A percentile compares a stretch with the other conserved stretches of the same genome.
phyloP scores from a whole-genome alignment of 2,888 invertebrate species.

The Aporophyla lueneburgensis region DNA sequence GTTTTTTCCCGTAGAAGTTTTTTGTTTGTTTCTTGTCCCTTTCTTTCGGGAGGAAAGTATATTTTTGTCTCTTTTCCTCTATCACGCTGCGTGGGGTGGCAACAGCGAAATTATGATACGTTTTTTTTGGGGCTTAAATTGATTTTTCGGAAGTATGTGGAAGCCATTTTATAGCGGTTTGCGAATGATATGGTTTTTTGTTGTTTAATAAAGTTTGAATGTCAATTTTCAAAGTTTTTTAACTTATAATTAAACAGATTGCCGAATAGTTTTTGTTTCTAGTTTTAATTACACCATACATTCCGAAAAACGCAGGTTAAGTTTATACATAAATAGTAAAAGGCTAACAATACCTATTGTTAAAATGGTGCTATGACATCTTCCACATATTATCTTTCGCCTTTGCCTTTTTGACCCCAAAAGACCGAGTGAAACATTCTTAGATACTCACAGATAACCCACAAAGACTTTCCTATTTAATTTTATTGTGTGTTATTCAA shows the following conservation, averaged over 20 bases:
- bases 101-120: slow-evolving; percentile 88
- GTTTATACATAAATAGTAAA: slow-evolving; percentile 1
- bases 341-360: slow-evolving; percentile 27
- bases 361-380: slow-evolving; percentile 10
- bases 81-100: slow-evolving; percentile 86
- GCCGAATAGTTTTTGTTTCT: neutral
- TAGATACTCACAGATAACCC: slow-evolving; percentile 43
- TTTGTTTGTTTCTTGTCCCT: slow-evolving; percentile 83
- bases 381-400: slow-evolving; percentile 27
- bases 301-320: neutral
- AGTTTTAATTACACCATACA: neutral
- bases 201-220: slow-evolving; percentile 24
- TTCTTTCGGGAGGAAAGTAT: slow-evolving; percentile 48
- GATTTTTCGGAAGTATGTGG: slow-evolving; percentile 88
- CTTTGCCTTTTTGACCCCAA: slow-evolving; percentile 31
- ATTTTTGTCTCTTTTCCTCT: slow-evolving; percentile 76
- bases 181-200: slow-evolving; percentile 53
- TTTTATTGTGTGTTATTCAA: slow-evolving; percentile 54
- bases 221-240: slow-evolving; percentile 8
- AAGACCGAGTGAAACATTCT: slow-evolving; percentile 13
- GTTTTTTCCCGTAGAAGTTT: slow-evolving; percentile 88
- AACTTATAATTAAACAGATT: neutral
- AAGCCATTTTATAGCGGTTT: slow-evolving; percentile 84
- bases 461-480: slow-evolving; percentile 35
- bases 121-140: slow-evolving; percentile 89